Conservation (phyloP, 2,797 vertebrate genomes). For the Microhierax caerulescens region DNA sequence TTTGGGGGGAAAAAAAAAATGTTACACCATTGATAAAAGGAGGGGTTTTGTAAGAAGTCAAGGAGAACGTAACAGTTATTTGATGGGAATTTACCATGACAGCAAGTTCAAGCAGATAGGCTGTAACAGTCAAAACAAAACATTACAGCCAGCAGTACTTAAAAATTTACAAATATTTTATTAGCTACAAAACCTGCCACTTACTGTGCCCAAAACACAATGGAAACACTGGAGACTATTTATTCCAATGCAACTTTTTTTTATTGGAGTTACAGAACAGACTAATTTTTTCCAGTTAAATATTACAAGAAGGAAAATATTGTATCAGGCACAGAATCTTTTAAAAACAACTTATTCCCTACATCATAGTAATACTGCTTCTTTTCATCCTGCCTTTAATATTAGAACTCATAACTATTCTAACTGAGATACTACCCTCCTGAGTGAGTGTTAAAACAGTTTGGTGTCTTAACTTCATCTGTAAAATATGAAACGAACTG, state of each 20-base stretch:
- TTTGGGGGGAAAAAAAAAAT: fast-evolving
- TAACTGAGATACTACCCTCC: background rate
- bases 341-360: background rate
- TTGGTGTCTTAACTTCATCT: background rate
- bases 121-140: background rate
- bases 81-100: background rate
- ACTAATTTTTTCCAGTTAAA: background rate
- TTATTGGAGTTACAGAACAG: background rate
- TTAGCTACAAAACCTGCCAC: background rate
- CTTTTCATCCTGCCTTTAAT: background rate
- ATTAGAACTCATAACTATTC: background rate
- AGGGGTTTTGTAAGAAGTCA: background rate
- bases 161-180: background rate
- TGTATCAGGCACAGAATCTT: background rate
- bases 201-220: background rate
- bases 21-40: background rate
- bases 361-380: background rate
- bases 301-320: background rate
- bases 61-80: background rate
- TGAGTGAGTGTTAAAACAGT: background rate
- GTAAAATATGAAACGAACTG: background rate
- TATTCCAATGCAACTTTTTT: background rate
- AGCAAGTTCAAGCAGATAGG: background rate
- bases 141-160: background rate
- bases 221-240: background rate